These are phyloP conservation scores for Nymphicus hollandicus DNA, from an alignment of 2,113 vertebrate genomes.

Conservation along the genomic window DNA sequence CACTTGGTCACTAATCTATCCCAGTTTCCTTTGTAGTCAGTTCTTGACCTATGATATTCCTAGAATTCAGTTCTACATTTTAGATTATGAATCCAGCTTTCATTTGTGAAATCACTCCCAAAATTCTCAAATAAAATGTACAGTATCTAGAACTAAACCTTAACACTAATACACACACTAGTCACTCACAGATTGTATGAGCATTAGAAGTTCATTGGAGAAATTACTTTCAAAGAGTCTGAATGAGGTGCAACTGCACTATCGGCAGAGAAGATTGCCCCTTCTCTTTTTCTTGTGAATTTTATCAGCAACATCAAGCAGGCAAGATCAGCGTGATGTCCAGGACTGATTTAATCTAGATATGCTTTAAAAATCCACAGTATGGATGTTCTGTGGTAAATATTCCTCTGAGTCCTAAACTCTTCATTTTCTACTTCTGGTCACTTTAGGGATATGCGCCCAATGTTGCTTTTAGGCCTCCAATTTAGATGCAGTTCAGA, in stretches of 20 bases:
- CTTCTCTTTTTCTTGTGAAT: not conserved
- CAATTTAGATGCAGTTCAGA: not conserved
- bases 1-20: not conserved
- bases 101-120: not conserved
- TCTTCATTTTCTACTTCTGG: not conserved
- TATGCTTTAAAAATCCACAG: not conserved
- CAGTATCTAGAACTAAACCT: not conserved
- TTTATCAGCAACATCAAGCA: not conserved
- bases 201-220: not conserved
- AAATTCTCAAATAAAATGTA: not conserved
- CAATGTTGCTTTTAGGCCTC: not conserved
- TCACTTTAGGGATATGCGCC: not conserved
- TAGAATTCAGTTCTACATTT: not conserved
- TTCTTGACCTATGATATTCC: not conserved
- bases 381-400: not conserved
- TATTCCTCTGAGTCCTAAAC: not conserved
- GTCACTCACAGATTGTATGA: not conserved
- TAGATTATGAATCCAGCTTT: not conserved
- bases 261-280: fast-evolving
- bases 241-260: not conserved
- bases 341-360: not conserved
- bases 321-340: not conserved
- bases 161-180: not conserved
- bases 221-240: not conserved
- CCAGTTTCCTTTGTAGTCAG: not conserved